A percentile compares a stretch with the other conserved stretches of the same genome.
Conservation (phyloP, 2,113 vertebrate genomes). For the Mormoops blainvillei region DNA sequence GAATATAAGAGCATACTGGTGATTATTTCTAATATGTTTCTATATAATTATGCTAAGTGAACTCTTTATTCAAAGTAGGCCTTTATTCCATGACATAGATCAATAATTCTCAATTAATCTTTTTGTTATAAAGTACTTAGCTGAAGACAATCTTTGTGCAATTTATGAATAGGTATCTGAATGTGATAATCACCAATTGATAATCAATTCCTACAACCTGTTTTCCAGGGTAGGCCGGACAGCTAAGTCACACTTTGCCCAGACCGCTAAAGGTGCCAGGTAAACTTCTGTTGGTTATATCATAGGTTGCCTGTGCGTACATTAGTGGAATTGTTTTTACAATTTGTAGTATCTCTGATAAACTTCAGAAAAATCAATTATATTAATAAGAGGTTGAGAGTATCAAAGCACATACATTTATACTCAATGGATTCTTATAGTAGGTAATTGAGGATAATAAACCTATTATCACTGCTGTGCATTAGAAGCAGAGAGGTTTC, state of each 20-base stretch:
- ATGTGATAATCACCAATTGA: background rate
- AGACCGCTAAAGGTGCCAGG: background rate
- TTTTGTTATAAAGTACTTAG: conserved; percentile 11
- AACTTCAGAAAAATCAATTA: background rate
- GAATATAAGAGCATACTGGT: background rate
- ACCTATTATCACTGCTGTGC: background rate
- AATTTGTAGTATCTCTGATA: background rate
- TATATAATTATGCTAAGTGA: background rate
- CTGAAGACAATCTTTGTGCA: background rate
- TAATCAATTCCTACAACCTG: background rate
- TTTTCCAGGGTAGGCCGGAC: background rate
- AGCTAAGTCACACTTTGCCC: background rate
- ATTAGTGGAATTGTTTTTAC: background rate
- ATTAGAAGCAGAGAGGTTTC: background rate
- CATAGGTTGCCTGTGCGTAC: background rate
- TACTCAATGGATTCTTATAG: conserved; percentile 8
- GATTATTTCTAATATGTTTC: background rate
- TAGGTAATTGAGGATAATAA: conserved; percentile 38
- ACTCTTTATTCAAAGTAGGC: background rate
- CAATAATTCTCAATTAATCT: background rate
- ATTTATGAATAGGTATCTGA: background rate
- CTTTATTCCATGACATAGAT: background rate
- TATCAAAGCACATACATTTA: background rate
- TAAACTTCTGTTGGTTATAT: background rate
- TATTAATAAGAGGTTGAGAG: background rate